Conservation (phyloP, 1,140 invertebrate species). For the Polypedilum pembai region DNA sequence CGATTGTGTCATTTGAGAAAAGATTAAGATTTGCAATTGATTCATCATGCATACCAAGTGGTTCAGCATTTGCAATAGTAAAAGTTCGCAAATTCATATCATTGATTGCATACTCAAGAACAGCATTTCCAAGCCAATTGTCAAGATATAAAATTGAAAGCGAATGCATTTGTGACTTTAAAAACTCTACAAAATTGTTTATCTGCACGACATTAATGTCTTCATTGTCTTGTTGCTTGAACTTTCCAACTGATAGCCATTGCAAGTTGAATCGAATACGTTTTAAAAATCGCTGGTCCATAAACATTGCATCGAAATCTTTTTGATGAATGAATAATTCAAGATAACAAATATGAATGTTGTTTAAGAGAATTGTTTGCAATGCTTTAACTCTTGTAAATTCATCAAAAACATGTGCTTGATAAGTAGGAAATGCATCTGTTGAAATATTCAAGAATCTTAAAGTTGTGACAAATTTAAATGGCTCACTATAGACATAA, state of each 20-base stretch:
- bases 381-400: background rate
- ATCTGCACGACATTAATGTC: background rate
- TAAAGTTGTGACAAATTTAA: background rate
- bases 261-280: background rate
- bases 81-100: background rate
- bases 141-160: background rate
- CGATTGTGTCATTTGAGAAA: background rate
- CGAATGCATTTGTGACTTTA: background rate
- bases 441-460: background rate
- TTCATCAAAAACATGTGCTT: background rate
- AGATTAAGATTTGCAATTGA: background rate
- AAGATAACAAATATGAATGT: background rate
- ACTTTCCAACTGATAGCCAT: background rate
- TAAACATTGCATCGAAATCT: background rate
- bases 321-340: background rate
- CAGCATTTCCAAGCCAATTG: background rate
- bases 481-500: background rate
- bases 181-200: background rate
- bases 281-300: background rate
- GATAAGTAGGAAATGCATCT: background rate
- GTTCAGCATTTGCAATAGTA: background rate
- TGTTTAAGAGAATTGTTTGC: background rate
- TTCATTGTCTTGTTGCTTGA: background rate
- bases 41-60: background rate
- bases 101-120: background rate